Evolutionary conservation across 2,888 invertebrate genomes (phyloP).

Genomic region (Strigamia transsilvanica): DNA sequence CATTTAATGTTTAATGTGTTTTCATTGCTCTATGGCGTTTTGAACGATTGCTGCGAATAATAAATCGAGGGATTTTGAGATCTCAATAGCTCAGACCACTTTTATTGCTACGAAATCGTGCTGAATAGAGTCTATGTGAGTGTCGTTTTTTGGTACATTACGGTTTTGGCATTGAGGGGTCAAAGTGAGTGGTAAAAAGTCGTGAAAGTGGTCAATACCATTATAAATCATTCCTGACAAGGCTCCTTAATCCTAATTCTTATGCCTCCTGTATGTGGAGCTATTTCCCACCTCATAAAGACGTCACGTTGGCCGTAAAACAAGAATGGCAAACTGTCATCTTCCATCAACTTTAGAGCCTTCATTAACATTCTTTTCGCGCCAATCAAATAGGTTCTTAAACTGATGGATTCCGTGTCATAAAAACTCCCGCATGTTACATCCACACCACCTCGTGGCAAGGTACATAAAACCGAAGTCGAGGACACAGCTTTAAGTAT

Average conservation of each 20-base stretch:
- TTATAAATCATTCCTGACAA: background rate
- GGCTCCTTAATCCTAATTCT: background rate
- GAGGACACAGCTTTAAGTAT: constrained; percentile 25
- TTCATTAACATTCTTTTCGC: constrained; percentile 21
- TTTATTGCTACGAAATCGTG: background rate
- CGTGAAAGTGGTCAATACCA: background rate
- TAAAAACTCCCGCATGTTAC: background rate
- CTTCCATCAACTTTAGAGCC: constrained; percentile 13
- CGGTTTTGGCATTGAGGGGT: background rate
- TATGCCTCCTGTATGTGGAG: background rate
- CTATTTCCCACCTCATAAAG: constrained; percentile 26
- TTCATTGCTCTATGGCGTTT: too few species aligned
- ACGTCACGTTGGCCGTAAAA: background rate
- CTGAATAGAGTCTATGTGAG: background rate
- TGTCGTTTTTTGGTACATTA: background rate
- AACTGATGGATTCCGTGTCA: constrained; percentile 27
- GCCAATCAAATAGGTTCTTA: constrained; percentile 28
- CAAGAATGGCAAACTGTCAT: constrained; percentile 34
- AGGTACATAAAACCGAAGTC: background rate
- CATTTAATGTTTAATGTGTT: too few species aligned
- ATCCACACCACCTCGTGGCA: constrained; percentile 16
- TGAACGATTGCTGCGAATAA: too few species aligned
- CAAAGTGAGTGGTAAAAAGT: background rate
- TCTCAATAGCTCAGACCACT: too few species aligned
- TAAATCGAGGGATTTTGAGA: too few species aligned